These are phyloP conservation scores for Dimorphilus gyrociliatus DNA, from an alignment of 2,888 invertebrate genomes.

Conservation along the genomic window DNA sequence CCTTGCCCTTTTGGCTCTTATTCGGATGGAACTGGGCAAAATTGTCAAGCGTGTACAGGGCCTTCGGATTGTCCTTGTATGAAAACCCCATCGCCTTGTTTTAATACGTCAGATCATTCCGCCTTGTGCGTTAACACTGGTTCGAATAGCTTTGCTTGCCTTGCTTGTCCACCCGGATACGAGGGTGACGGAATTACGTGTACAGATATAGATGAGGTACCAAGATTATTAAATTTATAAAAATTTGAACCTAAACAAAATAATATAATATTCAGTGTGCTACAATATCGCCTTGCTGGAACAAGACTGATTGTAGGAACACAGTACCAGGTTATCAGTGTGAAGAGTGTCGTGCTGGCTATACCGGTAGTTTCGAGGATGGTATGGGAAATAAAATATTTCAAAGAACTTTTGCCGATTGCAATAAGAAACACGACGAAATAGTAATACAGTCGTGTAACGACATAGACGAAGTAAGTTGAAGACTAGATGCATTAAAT, in stretches of 20 bases:
- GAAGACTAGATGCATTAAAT: no score
- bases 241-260: no score
- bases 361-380: slow-evolving; percentile 17
- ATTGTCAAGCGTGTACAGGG: slow-evolving; percentile 13
- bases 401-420: no score
- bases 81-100: slow-evolving; percentile 11
- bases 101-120: slow-evolving; percentile 11
- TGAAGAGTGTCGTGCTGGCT: slow-evolving; percentile 16
- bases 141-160: slow-evolving; percentile 12
- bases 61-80: slow-evolving; percentile 17
- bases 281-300: slow-evolving; percentile 11
- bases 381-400: no score
- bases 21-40: slow-evolving; percentile 9
- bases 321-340: slow-evolving; percentile 20
- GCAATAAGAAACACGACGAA: no score
- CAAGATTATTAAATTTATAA: no score
- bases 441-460: no score
- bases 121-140: slow-evolving; percentile 13
- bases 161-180: slow-evolving; percentile 16
- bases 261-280: slow-evolving; percentile 17
- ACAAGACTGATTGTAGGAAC: slow-evolving; percentile 15
- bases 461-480: no score
- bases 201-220: slow-evolving; percentile 24
- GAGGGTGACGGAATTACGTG: slow-evolving; percentile 19
- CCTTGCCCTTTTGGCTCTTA: slow-evolving; percentile 15